These are phyloP conservation scores for Tetragonula carbonaria DNA, from an alignment of 2,888 invertebrate species.

Conservation along the genomic window DNA sequence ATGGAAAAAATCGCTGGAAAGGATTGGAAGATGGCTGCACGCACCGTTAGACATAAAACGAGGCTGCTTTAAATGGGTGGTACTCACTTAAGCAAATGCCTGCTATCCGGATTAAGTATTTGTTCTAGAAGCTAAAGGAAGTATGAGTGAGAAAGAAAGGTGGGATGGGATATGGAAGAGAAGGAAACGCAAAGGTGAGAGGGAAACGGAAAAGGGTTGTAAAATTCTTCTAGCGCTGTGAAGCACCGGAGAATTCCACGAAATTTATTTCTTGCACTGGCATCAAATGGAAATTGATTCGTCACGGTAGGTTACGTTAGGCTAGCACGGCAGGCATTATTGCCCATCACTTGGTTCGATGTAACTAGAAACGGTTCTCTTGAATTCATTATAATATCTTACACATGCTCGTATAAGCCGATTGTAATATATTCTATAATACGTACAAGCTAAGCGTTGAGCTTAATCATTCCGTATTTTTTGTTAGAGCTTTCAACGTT, in stretches of 20 bases:
- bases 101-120: conserved; percentile 83
- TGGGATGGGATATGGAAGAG: conserved; percentile 42
- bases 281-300: conserved; percentile 69
- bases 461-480: neutral
- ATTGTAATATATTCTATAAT: neutral
- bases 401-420: no score
- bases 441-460: neutral
- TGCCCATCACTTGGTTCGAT: conserved; percentile 58
- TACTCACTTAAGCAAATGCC: conserved; percentile 83
- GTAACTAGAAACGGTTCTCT: conserved; percentile 29
- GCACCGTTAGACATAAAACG: conserved; percentile 74
- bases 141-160: conserved; percentile 62
- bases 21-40: conserved; percentile 56
- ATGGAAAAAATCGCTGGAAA: conserved; percentile 47
- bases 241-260: conserved; percentile 74
- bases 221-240: conserved; percentile 73
- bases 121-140: conserved; percentile 81
- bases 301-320: conserved; percentile 61
- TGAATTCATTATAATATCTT: conserved; percentile 25
- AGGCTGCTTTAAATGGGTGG: conserved; percentile 79
- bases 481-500: neutral
- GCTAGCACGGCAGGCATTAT: conserved; percentile 59
- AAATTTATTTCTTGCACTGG: conserved; percentile 74
- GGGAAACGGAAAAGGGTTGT: conserved; percentile 67
- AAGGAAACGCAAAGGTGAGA: conserved; percentile 16